Conservation (phyloP, 2,113 vertebrate genomes). For the Scolopax mira region DNA sequence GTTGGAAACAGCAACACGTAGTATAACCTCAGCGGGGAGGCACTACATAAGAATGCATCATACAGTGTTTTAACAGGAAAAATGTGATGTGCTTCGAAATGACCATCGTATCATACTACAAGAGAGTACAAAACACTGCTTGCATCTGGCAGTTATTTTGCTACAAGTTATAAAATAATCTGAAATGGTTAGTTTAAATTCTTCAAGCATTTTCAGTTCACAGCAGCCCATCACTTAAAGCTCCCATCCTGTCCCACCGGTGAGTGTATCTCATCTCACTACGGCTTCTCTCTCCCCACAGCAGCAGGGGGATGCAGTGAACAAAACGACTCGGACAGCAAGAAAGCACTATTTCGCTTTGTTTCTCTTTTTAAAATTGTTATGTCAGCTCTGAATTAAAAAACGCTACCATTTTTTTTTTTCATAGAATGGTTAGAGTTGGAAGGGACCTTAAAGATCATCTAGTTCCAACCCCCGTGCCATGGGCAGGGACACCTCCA, state of each 20-base stretch:
- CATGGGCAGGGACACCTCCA: too few species aligned
- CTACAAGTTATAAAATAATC: neutral
- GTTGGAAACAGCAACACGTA: neutral
- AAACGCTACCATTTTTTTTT: neutral
- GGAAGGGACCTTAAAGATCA: too few species aligned
- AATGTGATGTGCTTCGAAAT: neutral
- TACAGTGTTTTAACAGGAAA: neutral
- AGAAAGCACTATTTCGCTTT: neutral
- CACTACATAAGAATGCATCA: fast-evolving
- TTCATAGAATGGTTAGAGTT: too few species aligned
- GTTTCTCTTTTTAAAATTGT: neutral
- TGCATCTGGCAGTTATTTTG: neutral
- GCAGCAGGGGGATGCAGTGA: neutral
- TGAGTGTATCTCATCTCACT: neutral
- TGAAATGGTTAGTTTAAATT: neutral
- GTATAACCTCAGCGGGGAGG: neutral
- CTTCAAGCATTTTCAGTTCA: neutral
- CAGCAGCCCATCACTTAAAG: neutral
- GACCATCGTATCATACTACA: neutral
- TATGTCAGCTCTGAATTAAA: neutral
- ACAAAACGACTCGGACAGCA: neutral
- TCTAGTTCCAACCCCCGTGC: too few species aligned
- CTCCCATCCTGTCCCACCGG: neutral
- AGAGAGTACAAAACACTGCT: neutral
- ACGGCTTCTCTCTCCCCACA: neutral